Base-by-base conservation (phyloP, 2,797 vertebrate species). In the Catharus ustulatus region DNA sequence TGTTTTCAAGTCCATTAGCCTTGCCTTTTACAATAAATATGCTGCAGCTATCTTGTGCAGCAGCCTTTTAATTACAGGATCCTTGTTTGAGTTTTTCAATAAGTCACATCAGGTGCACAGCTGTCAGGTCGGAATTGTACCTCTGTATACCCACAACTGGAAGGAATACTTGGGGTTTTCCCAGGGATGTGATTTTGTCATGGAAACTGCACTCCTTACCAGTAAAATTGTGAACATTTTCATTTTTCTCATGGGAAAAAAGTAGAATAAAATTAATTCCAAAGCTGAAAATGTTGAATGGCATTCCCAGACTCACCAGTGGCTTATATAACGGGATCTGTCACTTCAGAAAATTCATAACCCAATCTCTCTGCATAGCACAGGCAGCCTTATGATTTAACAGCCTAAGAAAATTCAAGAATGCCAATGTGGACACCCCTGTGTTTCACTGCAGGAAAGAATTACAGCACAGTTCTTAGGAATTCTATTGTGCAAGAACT, bases 401-500 rank as follows among this genome's bases (percentile, higher is more conserved):
- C 14, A 14, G 82, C 6, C 4, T 87, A 91, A 94, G 89, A 96
- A 96, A 96, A 94, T 76, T 94, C 86, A 93, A 81, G 92, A 95
- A 93, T 89, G 78, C 84, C 90, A 87, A 24, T 89, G 89, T 85
- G 94, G 92, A 87, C 89, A 93, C 94, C 89, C 89, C 90, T 93
- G 84, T 94, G 95, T 93, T 95, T 95, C 91, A 79, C 87, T 94
- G 87, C 93, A 91, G 95, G 95, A 67, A 96, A 90, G 86, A 95
- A 95, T 95, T 95, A 86, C 64, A 87, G 92, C 83, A 84, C 66
- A 91, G 84, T 88, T 85, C 91, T 86, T 61, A 78, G 76, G 81
- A 95, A 96, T 92, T 89, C 91, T 78, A 89, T 94, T 91, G 89
- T 94, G 84, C 43, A 72, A 87, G 77, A 93, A 61, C 61, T 73